These are phyloP conservation scores for Synergus itoensis DNA, from an alignment of 2,888 invertebrate genomes.

Conservation along the genomic window DNA sequence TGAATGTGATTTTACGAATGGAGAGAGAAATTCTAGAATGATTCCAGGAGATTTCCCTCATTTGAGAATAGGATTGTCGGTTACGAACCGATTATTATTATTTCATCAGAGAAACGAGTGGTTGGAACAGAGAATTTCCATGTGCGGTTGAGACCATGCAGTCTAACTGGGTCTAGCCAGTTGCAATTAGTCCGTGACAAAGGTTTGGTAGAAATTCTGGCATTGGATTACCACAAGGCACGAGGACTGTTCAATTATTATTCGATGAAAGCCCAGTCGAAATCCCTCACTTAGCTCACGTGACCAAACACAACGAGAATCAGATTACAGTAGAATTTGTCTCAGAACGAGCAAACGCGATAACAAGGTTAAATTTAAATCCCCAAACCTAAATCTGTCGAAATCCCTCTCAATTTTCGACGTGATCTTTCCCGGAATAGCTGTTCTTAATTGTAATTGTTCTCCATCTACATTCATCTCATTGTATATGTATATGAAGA, in stretches of 20 bases:
- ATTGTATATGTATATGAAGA: not conserved
- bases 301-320: conserved; percentile 43
- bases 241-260: conserved; percentile 39
- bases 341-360: conserved; percentile 34
- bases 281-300: conserved; percentile 42
- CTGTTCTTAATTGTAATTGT: conserved; percentile 1
- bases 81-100: conserved; percentile 25
- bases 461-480: not conserved
- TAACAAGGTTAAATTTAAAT: conserved; percentile 32
- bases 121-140: conserved; percentile 26
- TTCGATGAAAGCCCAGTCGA: conserved; percentile 42
- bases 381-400: conserved; percentile 30
- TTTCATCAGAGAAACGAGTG: conserved; percentile 32
- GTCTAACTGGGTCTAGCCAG: conserved; percentile 10
- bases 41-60: not conserved
- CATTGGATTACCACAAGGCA: conserved; percentile 40
- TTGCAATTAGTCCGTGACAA: conserved; percentile 42
- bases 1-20: too few relatives aligned
- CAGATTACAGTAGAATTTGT: conserved; percentile 36
- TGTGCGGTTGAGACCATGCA: conserved; percentile 10
- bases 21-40: not conserved
- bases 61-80: not conserved
- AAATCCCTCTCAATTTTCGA: conserved; percentile 26
- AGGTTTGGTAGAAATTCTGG: conserved; percentile 37
- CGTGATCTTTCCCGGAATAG: not conserved